Percentiles rank a stretch among this genome's conserved stretches.
Conservation (phyloP, 2,797 vertebrate species). For the Calcarius lapponicus region DNA sequence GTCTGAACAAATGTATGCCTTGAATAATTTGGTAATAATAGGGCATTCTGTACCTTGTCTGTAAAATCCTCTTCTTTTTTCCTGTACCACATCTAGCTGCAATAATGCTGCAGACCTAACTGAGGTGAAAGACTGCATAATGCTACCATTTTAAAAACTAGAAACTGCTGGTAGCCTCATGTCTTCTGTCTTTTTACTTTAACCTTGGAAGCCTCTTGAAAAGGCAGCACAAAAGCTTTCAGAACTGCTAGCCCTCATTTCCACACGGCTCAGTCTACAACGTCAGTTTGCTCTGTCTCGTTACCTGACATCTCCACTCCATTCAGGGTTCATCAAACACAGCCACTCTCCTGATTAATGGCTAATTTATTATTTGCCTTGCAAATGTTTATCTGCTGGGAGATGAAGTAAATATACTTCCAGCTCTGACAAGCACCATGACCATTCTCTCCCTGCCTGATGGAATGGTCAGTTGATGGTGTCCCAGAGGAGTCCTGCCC, state of each 20-base stretch:
- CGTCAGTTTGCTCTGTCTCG: conserved; percentile 65
- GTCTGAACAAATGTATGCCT: neutral
- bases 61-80: neutral
- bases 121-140: neutral
- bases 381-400: conserved; percentile 80
- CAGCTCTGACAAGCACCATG: conserved; percentile 73
- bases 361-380: conserved; percentile 82
- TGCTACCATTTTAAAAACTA: neutral
- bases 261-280: conserved; percentile 21
- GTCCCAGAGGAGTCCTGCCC: conserved; percentile 67
- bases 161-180: neutral
- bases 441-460: conserved; percentile 55
- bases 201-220: conserved; percentile 42
- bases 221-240: neutral
- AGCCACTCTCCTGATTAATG: conserved; percentile 76
- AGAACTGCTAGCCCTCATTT: neutral
- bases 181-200: neutral
- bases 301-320: conserved; percentile 71
- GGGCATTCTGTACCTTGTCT: neutral
- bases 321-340: conserved; percentile 76
- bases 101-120: neutral
- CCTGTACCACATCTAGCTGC: neutral
- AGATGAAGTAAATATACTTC: conserved; percentile 72
- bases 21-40: conserved; percentile 36
- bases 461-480: conserved; percentile 75